Evolutionary conservation across 2,888 invertebrate species (phyloP).

Genomic region (Zootermopsis nevadensis): DNA sequence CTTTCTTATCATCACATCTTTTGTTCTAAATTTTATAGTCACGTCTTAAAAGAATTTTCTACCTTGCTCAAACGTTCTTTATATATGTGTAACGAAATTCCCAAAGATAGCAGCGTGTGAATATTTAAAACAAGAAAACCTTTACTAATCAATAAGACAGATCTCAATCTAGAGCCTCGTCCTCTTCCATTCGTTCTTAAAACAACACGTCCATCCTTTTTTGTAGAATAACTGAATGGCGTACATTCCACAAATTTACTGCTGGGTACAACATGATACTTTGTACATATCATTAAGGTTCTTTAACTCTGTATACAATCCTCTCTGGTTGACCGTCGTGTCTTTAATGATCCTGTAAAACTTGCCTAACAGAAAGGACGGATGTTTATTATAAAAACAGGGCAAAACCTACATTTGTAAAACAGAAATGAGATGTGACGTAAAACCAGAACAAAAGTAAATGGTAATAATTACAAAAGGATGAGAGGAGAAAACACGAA

Average conservation of each 20-base stretch:
- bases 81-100: not conserved
- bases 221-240: not conserved
- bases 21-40: not conserved
- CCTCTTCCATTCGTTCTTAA: not conserved
- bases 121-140: not conserved
- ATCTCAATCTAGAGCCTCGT: not conserved
- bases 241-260: not conserved
- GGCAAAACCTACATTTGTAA: not conserved
- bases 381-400: not conserved
- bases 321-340: not conserved
- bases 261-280: not conserved
- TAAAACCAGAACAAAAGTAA: not conserved
- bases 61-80: not conserved
- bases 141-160: not conserved
- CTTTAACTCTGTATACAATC: not conserved
- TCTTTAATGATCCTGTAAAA: conserved; percentile 13
- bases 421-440: not conserved
- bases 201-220: not conserved
- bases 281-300: not conserved
- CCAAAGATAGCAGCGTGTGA: not conserved
- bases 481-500: not conserved
- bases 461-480: not conserved
- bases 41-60: not conserved
- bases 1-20: not conserved
- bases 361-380: conserved; percentile 13